Evolutionary conservation across 2,113 vertebrate species (phyloP).

Genomic region (Cyanistes caeruleus): DNA sequence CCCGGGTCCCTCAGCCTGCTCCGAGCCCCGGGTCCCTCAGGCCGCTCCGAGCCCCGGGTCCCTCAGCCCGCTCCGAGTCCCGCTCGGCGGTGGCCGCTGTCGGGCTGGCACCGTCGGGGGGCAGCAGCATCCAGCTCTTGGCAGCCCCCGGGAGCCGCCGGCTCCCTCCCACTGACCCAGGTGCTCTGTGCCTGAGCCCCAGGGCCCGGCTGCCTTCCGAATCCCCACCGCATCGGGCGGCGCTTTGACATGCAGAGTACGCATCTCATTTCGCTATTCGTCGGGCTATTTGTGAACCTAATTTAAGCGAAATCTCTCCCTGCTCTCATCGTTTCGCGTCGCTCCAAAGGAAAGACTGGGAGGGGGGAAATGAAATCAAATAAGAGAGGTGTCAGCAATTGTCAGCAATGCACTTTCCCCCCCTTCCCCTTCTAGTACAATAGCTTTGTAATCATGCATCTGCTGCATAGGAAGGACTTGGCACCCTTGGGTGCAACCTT

Average conservation of each 20-base stretch:
- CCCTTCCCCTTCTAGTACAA: background rate
- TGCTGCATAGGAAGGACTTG: background rate
- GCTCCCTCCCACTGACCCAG: background rate
- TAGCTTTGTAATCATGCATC: background rate
- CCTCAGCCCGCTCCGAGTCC: background rate
- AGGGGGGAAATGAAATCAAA: background rate
- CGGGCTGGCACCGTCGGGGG: slow-evolving; percentile 14
- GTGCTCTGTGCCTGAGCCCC: background rate
- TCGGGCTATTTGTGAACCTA: slow-evolving; percentile 60
- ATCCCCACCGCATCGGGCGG: background rate
- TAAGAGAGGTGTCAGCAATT: background rate
- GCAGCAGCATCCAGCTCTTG: slow-evolving; percentile 37
- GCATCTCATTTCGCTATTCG: slow-evolving; percentile 41
- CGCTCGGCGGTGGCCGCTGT: too few species aligned
- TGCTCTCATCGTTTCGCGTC: background rate
- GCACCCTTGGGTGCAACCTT: background rate
- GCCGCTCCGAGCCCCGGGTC: background rate
- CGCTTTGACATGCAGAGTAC: slow-evolving; percentile 16
- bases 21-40: background rate
- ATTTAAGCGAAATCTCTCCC: slow-evolving; percentile 28
- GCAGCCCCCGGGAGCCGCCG: background rate
- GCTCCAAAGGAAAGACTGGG: background rate
- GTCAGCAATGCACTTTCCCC: background rate
- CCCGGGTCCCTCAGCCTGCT: too few species aligned
- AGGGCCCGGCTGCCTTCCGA: background rate